A percentile compares a stretch with the other conserved stretches of the same genome.
Conservation (phyloP, 2,113 vertebrate species). For the Heteronetta atricapilla region DNA sequence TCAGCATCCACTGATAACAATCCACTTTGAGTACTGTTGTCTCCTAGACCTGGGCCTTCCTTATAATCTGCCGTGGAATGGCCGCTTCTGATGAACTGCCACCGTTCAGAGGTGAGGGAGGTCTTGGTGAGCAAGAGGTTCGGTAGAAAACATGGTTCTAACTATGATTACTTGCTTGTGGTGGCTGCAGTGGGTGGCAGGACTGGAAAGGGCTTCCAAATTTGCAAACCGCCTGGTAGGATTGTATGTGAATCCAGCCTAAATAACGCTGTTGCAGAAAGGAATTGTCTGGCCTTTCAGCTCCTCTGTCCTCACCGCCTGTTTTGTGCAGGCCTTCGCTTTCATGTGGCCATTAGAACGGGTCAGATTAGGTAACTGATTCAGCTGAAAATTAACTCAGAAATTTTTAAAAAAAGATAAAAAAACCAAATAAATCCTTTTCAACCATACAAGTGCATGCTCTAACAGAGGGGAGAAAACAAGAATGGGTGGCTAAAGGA, state of each 20-base stretch:
- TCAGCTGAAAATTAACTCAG: neutral
- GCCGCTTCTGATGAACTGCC: neutral
- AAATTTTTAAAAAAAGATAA: fast-evolving
- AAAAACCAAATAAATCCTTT: neutral
- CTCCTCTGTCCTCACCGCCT: neutral
- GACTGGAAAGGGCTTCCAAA: neutral
- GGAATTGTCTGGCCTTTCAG: neutral
- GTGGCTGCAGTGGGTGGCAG: neutral
- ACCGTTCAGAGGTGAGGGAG: neutral
- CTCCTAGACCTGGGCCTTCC: neutral
- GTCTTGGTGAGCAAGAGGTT: neutral
- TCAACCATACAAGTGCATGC: neutral
- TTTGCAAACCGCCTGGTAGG: neutral
- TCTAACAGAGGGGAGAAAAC: neutral
- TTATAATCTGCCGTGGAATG: neutral
- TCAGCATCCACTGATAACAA: neutral
- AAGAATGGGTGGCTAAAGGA: neutral
- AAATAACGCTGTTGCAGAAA: neutral
- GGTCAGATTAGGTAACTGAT: neutral
- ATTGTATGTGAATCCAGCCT: neutral
- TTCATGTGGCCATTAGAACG: neutral
- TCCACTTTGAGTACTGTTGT: neutral
- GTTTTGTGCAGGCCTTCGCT: neutral
- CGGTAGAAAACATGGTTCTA: neutral
- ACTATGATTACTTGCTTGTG: neutral